Base-by-base conservation (phyloP, 2,888 invertebrate genomes). In the Rhamnusium bicolor region DNA sequence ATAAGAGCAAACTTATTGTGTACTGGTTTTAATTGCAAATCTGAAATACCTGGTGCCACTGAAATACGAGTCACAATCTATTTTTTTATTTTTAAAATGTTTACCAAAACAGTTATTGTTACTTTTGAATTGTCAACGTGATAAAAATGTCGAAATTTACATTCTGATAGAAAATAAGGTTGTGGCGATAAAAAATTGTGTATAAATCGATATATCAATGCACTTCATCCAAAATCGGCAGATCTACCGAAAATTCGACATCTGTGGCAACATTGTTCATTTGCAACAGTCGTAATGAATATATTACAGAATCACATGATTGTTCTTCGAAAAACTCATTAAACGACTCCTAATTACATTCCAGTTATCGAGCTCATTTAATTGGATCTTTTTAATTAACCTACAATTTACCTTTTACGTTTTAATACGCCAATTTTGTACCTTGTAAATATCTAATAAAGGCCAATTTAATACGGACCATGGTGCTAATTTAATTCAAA, bases 361-460 rank as follows among this genome's bases (percentile, higher is more conserved):
- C 49, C 49, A 58, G 56, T 58, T 24, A 49, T 54, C 53, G 61
- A 56, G 29, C 47, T 56, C 47, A 24, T 70, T 69, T 73, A 73
- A 73, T 73, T 71, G 72, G 68, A 67, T 53, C 63, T 51, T 69
- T 66, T 71, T 76, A 73, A 76, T 71, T 72, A 73, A 72, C 71
- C 72, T 54, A 70, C 72, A 72, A 76, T 69, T 76, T 67, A 67
- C 62, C 69, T 68, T 67, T 60, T 53, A 74, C 68, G 74, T 61
- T 65, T 68, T 69, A 73, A 72, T 70, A 51, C 58, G 71, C 51
- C 49, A 56, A 46, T 76, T 69, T 62, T 67, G 68, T 61, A 54
- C 68, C 70, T 71, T 74, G 72, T 76, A 72, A 76, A 74, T 76
- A 74, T 74, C 74, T 69, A 56, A 71, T 71, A 66, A 75, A 53